These are phyloP conservation scores for Thaumetopoea pityocampa DNA, from an alignment of 1,140 invertebrate species.

Conservation along the genomic window DNA sequence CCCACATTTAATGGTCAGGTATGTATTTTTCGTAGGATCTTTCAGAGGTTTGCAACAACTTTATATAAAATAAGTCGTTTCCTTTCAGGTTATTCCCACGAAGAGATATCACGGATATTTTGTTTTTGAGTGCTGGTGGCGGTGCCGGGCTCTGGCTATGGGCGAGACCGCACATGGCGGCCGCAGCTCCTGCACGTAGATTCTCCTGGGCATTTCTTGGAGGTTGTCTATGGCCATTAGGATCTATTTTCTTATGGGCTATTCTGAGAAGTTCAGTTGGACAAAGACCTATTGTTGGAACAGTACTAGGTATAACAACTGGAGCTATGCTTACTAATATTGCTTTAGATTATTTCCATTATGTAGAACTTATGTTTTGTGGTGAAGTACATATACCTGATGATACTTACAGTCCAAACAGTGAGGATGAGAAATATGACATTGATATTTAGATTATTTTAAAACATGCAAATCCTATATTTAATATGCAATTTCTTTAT, in stretches of 20 bases:
- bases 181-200: constrained; percentile 61
- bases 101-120: constrained; percentile 65
- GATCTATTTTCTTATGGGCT: constrained; percentile 71
- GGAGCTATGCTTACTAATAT: constrained; percentile 69
- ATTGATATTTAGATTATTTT: constrained; percentile 55
- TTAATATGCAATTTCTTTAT: no score
- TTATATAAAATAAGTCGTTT: no score
- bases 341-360: constrained; percentile 71
- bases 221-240: constrained; percentile 65
- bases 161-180: constrained; percentile 68
- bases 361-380: constrained; percentile 71
- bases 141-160: constrained; percentile 70
- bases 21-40: no score
- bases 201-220: constrained; percentile 73
- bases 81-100: constrained; percentile 64
- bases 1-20: constrained; percentile 69
- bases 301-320: constrained; percentile 58
- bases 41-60: no score
- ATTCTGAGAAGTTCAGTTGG: constrained; percentile 68
- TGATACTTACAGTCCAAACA: constrained; percentile 63
- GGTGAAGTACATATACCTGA: constrained; percentile 61
- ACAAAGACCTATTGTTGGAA: constrained; percentile 60
- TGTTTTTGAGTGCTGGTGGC: constrained; percentile 62
- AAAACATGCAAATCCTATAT: no score
- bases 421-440: constrained; percentile 75